Conservation (phyloP, 2,113 vertebrate genomes). For the Bufo gargarizans region DNA sequence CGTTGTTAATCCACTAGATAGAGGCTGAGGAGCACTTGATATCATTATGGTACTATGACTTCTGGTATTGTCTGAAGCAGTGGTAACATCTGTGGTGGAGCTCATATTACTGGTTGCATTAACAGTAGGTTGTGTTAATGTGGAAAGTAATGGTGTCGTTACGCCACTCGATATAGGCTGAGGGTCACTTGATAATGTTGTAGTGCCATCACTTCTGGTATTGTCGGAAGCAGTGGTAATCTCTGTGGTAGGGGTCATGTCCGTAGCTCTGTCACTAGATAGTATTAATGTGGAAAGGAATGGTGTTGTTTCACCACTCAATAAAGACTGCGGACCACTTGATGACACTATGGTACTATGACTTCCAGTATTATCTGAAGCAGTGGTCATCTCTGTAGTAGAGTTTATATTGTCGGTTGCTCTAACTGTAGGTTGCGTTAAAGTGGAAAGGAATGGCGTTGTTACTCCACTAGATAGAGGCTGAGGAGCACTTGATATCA, state of each 20-base stretch:
- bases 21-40: neutral
- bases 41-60: neutral
- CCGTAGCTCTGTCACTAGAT: no score
- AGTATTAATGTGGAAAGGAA: no score
- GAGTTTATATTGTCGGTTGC: neutral
- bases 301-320: no score
- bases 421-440: neutral
- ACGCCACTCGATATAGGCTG: neutral
- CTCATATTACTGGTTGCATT: neutral
- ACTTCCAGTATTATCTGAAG: no score
- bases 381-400: no score
- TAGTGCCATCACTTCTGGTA: no score
- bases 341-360: no score
- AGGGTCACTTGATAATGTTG: neutral
- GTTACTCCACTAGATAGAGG: neutral
- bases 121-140: neutral
- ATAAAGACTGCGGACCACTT: neutral
- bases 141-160: neutral
- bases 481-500: neutral
- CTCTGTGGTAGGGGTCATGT: no score
- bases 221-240: no score
- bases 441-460: neutral
- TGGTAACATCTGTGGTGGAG: neutral
- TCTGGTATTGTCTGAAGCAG: neutral
- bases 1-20: neutral